Conservation (phyloP, 2,797 vertebrate species). For the Arremon brunneinucha region DNA sequence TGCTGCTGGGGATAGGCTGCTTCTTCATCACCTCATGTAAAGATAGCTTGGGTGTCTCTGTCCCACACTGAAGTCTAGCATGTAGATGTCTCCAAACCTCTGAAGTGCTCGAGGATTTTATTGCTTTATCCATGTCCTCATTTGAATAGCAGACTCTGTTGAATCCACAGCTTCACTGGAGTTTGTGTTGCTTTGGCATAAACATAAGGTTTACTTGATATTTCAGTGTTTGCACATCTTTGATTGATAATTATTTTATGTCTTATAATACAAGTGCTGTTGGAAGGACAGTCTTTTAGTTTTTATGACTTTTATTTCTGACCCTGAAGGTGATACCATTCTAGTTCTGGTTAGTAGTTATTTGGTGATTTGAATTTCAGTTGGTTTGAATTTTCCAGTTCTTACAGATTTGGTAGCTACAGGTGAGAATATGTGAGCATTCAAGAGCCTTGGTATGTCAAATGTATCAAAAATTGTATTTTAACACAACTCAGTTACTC, state of each 20-base stretch:
- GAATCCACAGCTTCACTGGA: background rate
- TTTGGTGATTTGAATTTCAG: background rate
- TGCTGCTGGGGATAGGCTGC: constrained; percentile 17
- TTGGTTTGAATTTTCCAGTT: background rate
- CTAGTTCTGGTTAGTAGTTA: background rate
- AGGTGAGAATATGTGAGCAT: background rate
- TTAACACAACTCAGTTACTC: background rate
- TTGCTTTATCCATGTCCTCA: background rate
- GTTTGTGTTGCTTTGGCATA: background rate
- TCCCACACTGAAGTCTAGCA: background rate
- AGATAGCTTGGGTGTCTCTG: background rate
- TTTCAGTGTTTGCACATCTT: background rate
- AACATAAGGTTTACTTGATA: background rate
- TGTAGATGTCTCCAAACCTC: background rate
- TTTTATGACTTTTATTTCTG: background rate
- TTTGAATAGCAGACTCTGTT: background rate
- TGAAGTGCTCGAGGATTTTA: background rate
- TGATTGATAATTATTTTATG: background rate
- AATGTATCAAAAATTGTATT: background rate
- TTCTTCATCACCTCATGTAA: constrained; percentile 5
- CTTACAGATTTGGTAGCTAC: background rate
- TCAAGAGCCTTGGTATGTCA: background rate
- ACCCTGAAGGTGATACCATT: background rate
- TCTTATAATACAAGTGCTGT: background rate
- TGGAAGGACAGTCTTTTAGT: background rate